Percentiles rank a stretch among this genome's conserved stretches.
Conservation (phyloP, 2,113 vertebrate species). For the Chaetorhynchus papuensis region DNA sequence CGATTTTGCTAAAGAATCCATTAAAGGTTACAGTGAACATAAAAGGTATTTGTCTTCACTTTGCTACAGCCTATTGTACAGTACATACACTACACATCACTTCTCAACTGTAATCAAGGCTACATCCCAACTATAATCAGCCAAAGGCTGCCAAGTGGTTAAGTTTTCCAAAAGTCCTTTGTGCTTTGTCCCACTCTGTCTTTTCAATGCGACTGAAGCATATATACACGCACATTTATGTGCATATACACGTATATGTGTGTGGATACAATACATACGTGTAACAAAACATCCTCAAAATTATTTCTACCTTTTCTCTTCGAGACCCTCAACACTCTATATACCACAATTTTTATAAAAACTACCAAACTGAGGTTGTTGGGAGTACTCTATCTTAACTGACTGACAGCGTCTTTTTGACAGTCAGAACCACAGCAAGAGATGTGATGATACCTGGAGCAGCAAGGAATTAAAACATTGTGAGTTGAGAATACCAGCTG, state of each 20-base stretch:
- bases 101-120: neutral
- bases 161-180: neutral
- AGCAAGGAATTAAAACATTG: neutral
- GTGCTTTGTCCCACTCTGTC: neutral
- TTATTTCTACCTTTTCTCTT: neutral
- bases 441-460: neutral
- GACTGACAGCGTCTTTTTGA: neutral
- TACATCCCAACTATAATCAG: neutral
- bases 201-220: neutral
- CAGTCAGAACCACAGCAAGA: neutral
- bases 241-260: no score
- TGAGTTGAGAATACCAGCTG: neutral
- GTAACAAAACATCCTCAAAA: neutral
- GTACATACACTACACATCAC: neutral
- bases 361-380: neutral
- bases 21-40: neutral
- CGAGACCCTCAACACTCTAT: neutral
- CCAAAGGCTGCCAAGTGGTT: neutral
- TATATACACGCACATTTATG: neutral
- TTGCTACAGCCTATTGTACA: neutral
- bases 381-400: neutral
- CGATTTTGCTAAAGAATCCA: neutral
- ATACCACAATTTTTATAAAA: neutral
- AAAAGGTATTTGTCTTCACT: neutral
- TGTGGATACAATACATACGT: rapidly evolving